phyloP scores from a whole-genome alignment of 2,113 vertebrate species.

The Alligator mississippiensis region DNA sequence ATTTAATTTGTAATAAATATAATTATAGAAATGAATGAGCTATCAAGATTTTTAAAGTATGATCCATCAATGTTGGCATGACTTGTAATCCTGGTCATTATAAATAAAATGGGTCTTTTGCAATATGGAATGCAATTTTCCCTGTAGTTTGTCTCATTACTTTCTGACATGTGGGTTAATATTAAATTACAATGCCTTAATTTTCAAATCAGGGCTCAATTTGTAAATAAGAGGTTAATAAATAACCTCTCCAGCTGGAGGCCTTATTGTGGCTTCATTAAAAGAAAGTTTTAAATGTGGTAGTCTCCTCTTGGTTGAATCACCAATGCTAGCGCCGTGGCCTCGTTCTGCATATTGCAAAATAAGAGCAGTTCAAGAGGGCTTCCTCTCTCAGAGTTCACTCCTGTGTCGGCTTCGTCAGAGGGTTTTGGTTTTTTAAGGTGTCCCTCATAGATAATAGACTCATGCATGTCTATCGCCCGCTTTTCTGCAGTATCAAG shows the following conservation, averaged over 20 bases:
- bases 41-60: slow-evolving; percentile 86
- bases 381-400: neutral
- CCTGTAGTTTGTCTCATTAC: slow-evolving; percentile 83
- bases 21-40: slow-evolving; percentile 95
- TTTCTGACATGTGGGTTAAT: slow-evolving; percentile 83
- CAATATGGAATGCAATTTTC: slow-evolving; percentile 84
- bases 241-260: slow-evolving; percentile 80
- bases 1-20: slow-evolving; percentile 87
- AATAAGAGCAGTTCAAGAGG: neutral
- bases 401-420: neutral
- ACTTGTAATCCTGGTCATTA: slow-evolving; percentile 84
- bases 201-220: slow-evolving; percentile 83
- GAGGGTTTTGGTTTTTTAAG: neutral
- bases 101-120: slow-evolving; percentile 83
- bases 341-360: neutral
- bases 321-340: neutral
- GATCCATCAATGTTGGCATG: slow-evolving; percentile 88
- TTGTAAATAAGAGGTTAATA: slow-evolving; percentile 83
- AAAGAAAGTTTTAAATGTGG: slow-evolving; percentile 64
- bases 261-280: slow-evolving; percentile 56
- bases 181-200: slow-evolving; percentile 84
- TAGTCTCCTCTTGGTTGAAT: neutral
- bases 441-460: neutral
- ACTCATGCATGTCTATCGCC: neutral
- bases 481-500: neutral